Evolutionary conservation across 2,113 vertebrate species (phyloP), one percentile per base, ranked within the genome.

Genomic region (Pithys albifrons): DNA sequence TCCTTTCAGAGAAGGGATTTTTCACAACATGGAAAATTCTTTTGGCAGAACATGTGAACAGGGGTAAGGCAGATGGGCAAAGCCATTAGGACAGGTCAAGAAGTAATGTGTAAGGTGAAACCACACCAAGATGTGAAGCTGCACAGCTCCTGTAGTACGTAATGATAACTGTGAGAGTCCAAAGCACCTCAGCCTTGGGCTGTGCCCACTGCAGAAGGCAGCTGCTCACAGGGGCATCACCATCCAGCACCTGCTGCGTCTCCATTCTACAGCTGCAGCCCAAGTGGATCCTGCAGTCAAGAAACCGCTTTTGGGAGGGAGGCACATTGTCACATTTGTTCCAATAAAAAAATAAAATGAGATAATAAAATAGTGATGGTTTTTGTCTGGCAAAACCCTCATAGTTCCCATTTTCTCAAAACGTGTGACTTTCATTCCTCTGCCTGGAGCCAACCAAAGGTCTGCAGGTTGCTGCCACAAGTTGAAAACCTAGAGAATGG

Each of bases 131-230:
- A 31, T 16, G 45, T 6, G 51, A 71, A 37, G 87, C 46, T 6
- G 4, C n/a, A 35, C 1, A 5, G 65, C n/a, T 75, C 57, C 45
- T n/a, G 66, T 28, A 49, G 69, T 13, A 58, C 0, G 0, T 1
- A 66, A 1, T 17, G 61, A 43, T 3, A 52, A 20, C 2, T 5
- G 54, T 35, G 81, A 52, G 35, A 69, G 48, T 2, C 19, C 2
- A 1, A 75, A 75, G 75, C 17, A 65, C 48, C 59, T 77, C 45
- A 11, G 20, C 37, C n/a, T 10, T 1, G 0, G 7, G 65, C 78
- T 0, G 1, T 75, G 94, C 77, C 75, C 57, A 46, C 71, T 0
- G 24, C 85, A 92, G 85, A 12, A 19, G 7, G 86, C 80, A 3
- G 45, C 55, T 57, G 81, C 89, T 48, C 48, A 37, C 62, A 43